Evolutionary conservation across 2,888 invertebrate species (phyloP).

Genomic region (Diarsia rubi): DNA sequence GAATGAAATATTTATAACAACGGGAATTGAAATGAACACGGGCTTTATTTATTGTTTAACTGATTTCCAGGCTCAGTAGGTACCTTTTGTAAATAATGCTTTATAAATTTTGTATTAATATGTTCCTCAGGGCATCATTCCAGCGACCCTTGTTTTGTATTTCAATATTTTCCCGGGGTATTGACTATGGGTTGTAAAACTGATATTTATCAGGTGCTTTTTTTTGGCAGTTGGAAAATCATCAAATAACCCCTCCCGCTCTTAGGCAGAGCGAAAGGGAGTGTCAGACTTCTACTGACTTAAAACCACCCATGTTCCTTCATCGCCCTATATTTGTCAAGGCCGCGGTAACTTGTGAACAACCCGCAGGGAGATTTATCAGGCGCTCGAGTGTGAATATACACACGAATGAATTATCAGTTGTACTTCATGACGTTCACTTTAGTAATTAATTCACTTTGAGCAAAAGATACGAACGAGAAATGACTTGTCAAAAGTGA

Average conservation of each 20-base stretch:
- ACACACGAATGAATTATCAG: not conserved
- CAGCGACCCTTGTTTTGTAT: not conserved
- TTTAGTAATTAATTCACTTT: not conserved
- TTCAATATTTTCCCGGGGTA: not conserved
- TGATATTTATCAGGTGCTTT: not conserved
- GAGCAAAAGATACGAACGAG: too few species aligned
- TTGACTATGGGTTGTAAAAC: not conserved
- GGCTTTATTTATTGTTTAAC: constrained; percentile 30
- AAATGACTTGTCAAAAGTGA: too few species aligned
- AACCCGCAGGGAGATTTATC: too few species aligned
- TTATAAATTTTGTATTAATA: constrained; percentile 18
- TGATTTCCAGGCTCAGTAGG: not conserved
- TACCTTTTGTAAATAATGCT: constrained; percentile 21
- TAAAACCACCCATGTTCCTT: too few species aligned
- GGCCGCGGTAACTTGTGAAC: too few species aligned
- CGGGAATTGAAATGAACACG: constrained; percentile 16
- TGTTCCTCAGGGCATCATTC: constrained; percentile 26
- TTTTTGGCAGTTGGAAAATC: too few species aligned
- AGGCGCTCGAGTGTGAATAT: too few species aligned
- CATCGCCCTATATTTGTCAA: too few species aligned
- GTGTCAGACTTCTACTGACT: too few species aligned
- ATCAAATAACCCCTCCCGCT: too few species aligned
- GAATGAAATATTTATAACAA: constrained; percentile 46
- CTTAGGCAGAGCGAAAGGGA: too few species aligned
- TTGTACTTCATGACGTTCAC: not conserved